Evolutionary conservation across 2,888 invertebrate species (phyloP).

Genomic region (Glyphotaelius pellucidus): DNA sequence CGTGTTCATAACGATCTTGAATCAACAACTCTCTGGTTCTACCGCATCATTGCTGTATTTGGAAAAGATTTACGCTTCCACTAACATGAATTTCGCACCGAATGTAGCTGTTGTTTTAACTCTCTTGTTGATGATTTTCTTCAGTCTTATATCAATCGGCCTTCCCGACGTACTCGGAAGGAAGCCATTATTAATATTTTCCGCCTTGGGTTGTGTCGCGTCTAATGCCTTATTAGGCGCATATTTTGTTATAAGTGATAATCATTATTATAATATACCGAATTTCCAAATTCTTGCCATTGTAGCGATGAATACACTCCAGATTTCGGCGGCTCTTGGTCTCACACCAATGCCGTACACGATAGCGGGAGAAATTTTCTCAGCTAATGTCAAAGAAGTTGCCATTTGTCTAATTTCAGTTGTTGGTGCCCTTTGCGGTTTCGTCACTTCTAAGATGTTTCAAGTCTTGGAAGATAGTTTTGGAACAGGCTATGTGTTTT

Average conservation of each 20-base stretch:
- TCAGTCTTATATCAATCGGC: conserved; percentile 34
- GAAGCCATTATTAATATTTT: conserved; percentile 73
- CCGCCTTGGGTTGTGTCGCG: conserved; percentile 70
- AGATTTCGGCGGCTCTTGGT: conserved; percentile 71
- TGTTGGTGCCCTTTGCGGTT: conserved; percentile 74
- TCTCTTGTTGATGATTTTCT: not conserved
- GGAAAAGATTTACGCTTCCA: conserved; percentile 41
- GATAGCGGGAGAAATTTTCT: conserved; percentile 77
- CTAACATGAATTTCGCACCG: conserved; percentile 41
- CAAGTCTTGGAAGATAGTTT: conserved; percentile 73
- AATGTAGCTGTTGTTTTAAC: conserved; percentile 50
- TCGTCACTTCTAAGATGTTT: conserved; percentile 74
- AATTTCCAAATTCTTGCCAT: conserved; percentile 72
- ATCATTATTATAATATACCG: conserved; percentile 69
- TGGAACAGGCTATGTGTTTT: conserved; percentile 75
- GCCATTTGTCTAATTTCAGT: conserved; percentile 75
- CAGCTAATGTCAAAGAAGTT: conserved; percentile 77
- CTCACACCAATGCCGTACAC: conserved; percentile 74
- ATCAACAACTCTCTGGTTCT: conserved; percentile 54
- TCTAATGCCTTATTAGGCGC: conserved; percentile 69
- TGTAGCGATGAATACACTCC: conserved; percentile 71
- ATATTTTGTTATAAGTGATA: conserved; percentile 72
- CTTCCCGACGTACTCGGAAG: conserved; percentile 70
- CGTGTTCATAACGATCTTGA: conserved; percentile 26
- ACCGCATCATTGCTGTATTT: conserved; percentile 39